Evolutionary conservation across 2,888 invertebrate genomes (phyloP).

Genomic region (Elaeidobius kamerunicus): DNA sequence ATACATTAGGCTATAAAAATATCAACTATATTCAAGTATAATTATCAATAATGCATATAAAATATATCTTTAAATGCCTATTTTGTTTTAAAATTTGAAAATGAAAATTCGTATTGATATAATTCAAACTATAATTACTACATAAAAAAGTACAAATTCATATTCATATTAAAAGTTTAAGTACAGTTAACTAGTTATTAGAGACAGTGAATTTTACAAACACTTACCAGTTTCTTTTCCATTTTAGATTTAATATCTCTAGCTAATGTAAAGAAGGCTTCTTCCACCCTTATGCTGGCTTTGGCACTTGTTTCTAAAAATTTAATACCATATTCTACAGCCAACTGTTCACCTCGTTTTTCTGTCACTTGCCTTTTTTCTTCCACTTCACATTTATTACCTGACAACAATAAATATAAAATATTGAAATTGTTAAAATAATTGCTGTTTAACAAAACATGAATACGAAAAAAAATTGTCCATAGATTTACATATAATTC

Average conservation of each 20-base stretch:
- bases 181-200: no score
- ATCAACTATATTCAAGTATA: no score
- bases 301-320: slow-evolving; percentile 99
- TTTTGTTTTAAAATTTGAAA: no score
- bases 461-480: no score
- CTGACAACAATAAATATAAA: slow-evolving; percentile 4
- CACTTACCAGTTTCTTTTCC: slow-evolving; percentile 93
- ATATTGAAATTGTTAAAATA: neutral
- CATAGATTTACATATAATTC: no score
- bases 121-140: no score
- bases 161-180: no score
- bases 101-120: no score
- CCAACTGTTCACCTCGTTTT: slow-evolving; percentile 95
- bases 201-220: neutral
- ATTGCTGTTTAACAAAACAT: neutral
- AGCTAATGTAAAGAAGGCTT: slow-evolving; percentile 95
- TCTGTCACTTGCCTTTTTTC: slow-evolving; percentile 94
- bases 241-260: slow-evolving; percentile 97
- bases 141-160: no score
- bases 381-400: slow-evolving; percentile 78
- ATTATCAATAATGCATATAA: no score
- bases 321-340: slow-evolving; percentile 96
- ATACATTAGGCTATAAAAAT: no score
- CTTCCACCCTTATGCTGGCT: slow-evolving; percentile 95
- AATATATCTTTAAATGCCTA: no score